Percentiles rank a stretch among this genome's conserved stretches.
Conservation (phyloP, 2,113 vertebrate genomes). For the Hydropotes inermis region DNA sequence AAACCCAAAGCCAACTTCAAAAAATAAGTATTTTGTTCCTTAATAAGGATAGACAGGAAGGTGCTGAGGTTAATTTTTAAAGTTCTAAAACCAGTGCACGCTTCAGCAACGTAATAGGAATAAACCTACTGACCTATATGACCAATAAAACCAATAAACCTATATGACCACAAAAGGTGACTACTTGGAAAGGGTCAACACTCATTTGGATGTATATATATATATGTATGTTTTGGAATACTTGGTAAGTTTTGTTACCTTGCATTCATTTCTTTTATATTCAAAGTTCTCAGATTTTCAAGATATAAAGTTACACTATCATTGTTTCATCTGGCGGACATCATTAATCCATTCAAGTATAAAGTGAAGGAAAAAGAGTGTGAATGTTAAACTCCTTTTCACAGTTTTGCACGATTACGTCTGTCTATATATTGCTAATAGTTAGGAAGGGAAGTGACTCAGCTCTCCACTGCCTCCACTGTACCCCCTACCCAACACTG, state of each 20-base stretch:
- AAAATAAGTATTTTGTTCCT: slow-evolving; percentile 10
- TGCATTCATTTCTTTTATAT: background rate
- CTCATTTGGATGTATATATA: background rate
- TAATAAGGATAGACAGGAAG: background rate
- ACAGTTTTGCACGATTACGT: background rate
- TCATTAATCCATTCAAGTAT: background rate
- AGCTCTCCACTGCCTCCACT: background rate
- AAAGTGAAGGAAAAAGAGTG: background rate
- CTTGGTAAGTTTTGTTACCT: background rate
- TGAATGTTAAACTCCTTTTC: background rate
- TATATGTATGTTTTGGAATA: background rate
- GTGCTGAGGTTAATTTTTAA: slow-evolving; percentile 20
- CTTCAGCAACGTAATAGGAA: background rate
- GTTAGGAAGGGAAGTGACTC: background rate
- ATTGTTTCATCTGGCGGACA: background rate
- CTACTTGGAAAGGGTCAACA: background rate
- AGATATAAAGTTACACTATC: background rate
- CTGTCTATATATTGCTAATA: background rate
- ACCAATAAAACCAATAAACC: background rate
- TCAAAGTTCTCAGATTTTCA: background rate
- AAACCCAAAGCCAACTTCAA: slow-evolving; percentile 16
- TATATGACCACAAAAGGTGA: background rate
- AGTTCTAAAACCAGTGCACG: background rate
- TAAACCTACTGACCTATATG: background rate
- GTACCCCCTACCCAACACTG: background rate